A percentile compares a stretch with the other conserved stretches of the same genome.
Evolutionary conservation across 1,140 invertebrate species (phyloP).

Genomic region (Cyphomyrmex costatus): DNA sequence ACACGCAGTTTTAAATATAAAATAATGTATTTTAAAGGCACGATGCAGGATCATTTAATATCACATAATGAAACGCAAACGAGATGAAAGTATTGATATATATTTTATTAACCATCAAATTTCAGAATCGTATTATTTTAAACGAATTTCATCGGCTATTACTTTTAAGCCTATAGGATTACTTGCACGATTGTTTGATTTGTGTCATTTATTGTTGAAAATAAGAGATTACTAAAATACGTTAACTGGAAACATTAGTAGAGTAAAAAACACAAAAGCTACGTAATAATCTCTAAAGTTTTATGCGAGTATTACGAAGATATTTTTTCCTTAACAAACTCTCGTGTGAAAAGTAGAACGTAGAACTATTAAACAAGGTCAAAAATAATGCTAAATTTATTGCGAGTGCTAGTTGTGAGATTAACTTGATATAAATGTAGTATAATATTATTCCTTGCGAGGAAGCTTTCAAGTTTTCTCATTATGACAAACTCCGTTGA

Average conservation of each 20-base stretch:
- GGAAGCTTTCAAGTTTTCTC: slow-evolving; percentile 36
- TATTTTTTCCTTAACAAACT: neutral
- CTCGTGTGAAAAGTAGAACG: neutral
- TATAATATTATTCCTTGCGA: slow-evolving; percentile 5
- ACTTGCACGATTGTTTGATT: neutral
- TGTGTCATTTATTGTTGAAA: slow-evolving; percentile 8
- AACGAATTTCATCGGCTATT: neutral
- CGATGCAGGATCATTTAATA: slow-evolving; percentile 1
- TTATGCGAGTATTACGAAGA: neutral
- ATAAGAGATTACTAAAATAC: neutral
- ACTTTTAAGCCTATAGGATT: neutral
- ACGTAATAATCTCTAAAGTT: neutral
- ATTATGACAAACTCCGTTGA: slow-evolving; percentile 46
- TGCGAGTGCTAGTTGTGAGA: slow-evolving; percentile 18
- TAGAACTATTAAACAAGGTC: slow-evolving; percentile 17
- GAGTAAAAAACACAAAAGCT: neutral
- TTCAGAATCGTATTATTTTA: neutral
- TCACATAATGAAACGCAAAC: slow-evolving; percentile 13
- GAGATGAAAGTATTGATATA: slow-evolving; percentile 21
- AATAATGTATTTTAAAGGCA: slow-evolving; percentile 11
- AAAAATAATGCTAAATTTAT: slow-evolving; percentile 39
- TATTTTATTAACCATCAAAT: neutral
- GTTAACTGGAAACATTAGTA: neutral
- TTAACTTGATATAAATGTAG: slow-evolving; percentile 38
- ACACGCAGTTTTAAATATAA: slow-evolving; percentile 25